These are phyloP conservation scores for Eucera pruinosa DNA, from an alignment of 2,888 invertebrate species.

Conservation along the genomic window DNA sequence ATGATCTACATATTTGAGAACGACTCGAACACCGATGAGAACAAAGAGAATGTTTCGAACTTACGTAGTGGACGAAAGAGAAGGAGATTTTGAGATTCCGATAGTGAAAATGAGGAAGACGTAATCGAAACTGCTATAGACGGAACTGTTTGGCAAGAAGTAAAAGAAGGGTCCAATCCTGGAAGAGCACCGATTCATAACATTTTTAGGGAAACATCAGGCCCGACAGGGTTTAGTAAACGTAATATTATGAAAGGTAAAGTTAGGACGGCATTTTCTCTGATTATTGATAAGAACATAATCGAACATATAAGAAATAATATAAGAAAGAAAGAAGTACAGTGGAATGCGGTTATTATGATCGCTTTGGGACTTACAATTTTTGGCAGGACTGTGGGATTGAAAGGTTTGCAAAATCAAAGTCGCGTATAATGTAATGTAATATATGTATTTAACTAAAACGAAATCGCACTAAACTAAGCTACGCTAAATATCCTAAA, in stretches of 20 bases:
- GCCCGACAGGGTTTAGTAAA: conserved; percentile 60
- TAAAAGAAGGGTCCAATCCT: conserved; percentile 23
- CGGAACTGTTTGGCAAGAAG: conserved; percentile 46
- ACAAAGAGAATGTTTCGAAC: conserved; percentile 48
- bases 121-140: conserved; percentile 28
- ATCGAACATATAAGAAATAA: conserved; percentile 34
- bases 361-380: too few species aligned
- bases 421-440: too few species aligned
- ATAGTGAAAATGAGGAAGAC: conserved; percentile 47
- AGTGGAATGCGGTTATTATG: too few species aligned
- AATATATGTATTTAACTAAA: too few species aligned
- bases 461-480: too few species aligned
- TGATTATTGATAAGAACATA: conserved; percentile 39
- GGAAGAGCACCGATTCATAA: conserved; percentile 37
- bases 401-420: too few species aligned
- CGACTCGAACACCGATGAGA: conserved; percentile 37
- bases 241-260: conserved; percentile 58
- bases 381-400: too few species aligned
- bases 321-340: too few species aligned
- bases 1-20: conserved; percentile 34
- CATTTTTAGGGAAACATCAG: conserved; percentile 53
- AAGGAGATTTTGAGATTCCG: conserved; percentile 34
- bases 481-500: too few species aligned
- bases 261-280: conserved; percentile 58
- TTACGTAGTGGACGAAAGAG: conserved; percentile 37